phyloP scores from a whole-genome alignment of 2,888 invertebrate genomes.

The Aleiodes alternator region DNA sequence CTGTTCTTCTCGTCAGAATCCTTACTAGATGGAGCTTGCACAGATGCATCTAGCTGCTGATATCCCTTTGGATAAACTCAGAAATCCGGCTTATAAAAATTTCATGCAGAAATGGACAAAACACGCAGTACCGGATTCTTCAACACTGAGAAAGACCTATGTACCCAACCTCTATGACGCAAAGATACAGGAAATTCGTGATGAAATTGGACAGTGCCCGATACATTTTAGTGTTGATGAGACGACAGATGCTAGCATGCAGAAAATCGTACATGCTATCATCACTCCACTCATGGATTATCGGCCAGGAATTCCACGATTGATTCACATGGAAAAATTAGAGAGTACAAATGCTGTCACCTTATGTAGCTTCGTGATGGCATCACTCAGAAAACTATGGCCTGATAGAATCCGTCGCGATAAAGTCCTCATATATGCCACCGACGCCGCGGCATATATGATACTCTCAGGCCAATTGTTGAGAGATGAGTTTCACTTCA shows the following conservation, averaged over 20 bases:
- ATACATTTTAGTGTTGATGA: conserved; percentile 25
- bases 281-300: conserved; percentile 16
- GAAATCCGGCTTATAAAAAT: background rate
- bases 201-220: conserved; percentile 24
- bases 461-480: too few relatives aligned
- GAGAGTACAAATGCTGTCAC: background rate
- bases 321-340: background rate
- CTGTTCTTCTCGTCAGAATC: too few relatives aligned
- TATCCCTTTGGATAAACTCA: conserved; percentile 26
- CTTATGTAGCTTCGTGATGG: too few relatives aligned
- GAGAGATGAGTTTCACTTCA: too few relatives aligned
- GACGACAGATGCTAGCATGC: conserved; percentile 18
- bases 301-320: background rate
- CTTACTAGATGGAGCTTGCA: too few relatives aligned
- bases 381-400: too few relatives aligned
- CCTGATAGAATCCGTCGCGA: too few relatives aligned
- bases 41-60: background rate
- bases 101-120: conserved; percentile 18
- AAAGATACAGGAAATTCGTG: conserved; percentile 2
- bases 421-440: background rate
- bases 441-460: too few relatives aligned
- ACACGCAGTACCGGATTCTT: conserved; percentile 14
- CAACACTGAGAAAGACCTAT: conserved; percentile 5
- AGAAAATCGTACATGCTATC: conserved; percentile 18
- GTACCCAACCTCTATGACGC: conserved; percentile 10